Evolutionary conservation across 2,113 vertebrate genomes (phyloP).

Genomic region (Rhineura floridana): DNA sequence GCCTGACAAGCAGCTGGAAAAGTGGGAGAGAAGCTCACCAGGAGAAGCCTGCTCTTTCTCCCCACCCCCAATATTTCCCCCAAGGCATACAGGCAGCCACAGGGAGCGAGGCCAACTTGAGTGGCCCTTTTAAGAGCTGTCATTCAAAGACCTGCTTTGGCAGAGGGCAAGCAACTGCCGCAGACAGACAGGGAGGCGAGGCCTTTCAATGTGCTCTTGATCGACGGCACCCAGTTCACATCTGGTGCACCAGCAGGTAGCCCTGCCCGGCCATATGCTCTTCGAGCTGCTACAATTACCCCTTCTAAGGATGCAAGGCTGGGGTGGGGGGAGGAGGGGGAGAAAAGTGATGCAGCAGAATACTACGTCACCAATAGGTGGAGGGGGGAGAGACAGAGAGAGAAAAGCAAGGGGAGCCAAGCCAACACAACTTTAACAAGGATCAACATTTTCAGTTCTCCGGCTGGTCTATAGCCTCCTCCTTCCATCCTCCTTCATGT

Average conservation of each 20-base stretch:
- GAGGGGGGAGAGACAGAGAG: not conserved
- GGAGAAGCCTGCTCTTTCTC: not conserved
- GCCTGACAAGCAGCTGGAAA: not conserved
- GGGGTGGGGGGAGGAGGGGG: constrained; percentile 26
- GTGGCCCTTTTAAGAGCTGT: constrained; percentile 68
- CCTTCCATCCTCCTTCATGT: not conserved
- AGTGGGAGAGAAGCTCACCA: not conserved
- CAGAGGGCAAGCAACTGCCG: constrained; percentile 61
- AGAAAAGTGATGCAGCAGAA: not conserved
- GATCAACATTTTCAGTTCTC: not conserved
- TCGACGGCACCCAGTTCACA: constrained; percentile 87
- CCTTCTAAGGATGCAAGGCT: constrained; percentile 72
- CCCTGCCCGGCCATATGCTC: constrained; percentile 90
- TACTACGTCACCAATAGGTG: not conserved
- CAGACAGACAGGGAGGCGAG: constrained; percentile 69
- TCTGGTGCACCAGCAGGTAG: constrained; percentile 92
- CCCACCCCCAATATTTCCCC: constrained; percentile 17
- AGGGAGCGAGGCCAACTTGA: constrained; percentile 48
- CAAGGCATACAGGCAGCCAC: constrained; percentile 46
- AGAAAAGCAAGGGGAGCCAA: not conserved
- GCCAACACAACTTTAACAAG: not conserved
- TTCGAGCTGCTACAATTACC: constrained; percentile 88
- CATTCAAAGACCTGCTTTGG: constrained; percentile 76
- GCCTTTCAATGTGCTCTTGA: constrained; percentile 80
- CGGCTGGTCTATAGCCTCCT: not conserved